Conservation (phyloP, 2,888 invertebrate genomes). For the Hirudinaria manillensis region DNA sequence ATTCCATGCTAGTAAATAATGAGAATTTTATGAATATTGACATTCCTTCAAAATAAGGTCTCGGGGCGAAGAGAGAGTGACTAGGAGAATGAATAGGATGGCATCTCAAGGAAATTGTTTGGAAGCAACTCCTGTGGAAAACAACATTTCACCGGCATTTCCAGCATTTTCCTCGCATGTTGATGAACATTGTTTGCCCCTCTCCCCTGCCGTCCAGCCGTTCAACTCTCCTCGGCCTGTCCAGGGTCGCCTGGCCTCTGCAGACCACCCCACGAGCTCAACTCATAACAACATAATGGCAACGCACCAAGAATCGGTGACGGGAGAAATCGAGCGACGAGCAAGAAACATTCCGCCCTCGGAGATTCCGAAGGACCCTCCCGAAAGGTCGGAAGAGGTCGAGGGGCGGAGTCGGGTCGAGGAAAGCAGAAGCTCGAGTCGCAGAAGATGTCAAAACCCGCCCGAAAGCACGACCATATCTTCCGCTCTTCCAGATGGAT, state of each 20-base stretch:
- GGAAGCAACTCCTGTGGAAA: no score
- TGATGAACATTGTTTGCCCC: neutral
- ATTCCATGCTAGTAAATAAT: no score
- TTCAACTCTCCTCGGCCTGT: neutral
- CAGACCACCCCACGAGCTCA: neutral
- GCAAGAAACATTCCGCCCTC: no score
- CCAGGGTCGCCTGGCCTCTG: neutral
- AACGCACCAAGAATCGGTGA: neutral
- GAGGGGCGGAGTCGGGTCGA: neutral
- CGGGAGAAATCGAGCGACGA: neutral
- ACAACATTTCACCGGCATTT: no score
- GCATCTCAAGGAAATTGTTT: no score
- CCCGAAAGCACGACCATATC: neutral
- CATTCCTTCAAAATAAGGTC: no score
- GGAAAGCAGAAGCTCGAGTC: neutral
- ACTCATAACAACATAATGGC: neutral
- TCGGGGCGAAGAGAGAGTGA: no score
- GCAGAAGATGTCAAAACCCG: neutral
- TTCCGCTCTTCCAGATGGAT: neutral
- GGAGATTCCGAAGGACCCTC: no score
- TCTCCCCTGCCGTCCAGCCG: neutral
- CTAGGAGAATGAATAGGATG: no score
- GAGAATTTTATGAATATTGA: no score
- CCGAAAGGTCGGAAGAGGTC: neutral
- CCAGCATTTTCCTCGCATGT: neutral